phyloP scores from a whole-genome alignment of 2,797 vertebrate genomes.

The Sparidentex hasta region DNA sequence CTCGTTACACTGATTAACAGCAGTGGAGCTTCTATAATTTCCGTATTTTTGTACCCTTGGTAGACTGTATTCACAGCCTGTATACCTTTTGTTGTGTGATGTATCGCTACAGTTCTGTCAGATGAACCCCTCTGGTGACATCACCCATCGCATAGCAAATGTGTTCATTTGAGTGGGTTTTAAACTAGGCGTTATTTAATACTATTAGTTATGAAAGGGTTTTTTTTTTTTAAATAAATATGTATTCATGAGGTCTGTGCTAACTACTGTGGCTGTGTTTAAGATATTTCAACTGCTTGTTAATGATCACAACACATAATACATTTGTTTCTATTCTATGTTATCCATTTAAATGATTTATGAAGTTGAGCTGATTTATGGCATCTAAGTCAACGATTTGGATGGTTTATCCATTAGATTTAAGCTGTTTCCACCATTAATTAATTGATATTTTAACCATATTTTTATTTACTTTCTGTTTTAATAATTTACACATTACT shows the following conservation, averaged over 20 bases:
- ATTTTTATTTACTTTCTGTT: not conserved
- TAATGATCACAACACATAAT: too few relatives aligned
- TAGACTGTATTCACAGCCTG: not conserved
- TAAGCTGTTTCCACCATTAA: not conserved
- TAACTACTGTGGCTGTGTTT: too few relatives aligned
- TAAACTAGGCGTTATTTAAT: not conserved
- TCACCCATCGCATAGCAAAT: not conserved
- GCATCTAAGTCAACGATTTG: too few relatives aligned
- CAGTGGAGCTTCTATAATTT: not conserved
- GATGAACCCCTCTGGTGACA: not conserved
- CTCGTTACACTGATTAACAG: constrained; percentile 1
- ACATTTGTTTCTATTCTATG: too few relatives aligned
- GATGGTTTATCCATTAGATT: not conserved
- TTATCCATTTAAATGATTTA: too few relatives aligned
- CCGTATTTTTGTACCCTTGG: not conserved
- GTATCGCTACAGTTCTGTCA: not conserved
- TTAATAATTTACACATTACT: not conserved
- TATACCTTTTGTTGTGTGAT: not conserved
- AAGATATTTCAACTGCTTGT: too few relatives aligned
- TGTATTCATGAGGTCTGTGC: too few relatives aligned
- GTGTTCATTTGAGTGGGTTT: not conserved
- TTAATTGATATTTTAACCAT: not conserved
- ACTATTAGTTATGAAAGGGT: not conserved
- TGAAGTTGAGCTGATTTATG: too few relatives aligned
- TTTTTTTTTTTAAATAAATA: too few relatives aligned